Percentiles rank a stretch among this genome's conserved stretches.
phyloP scores from a whole-genome alignment of 2,888 invertebrate genomes.

The Myopa tessellatipennis region DNA sequence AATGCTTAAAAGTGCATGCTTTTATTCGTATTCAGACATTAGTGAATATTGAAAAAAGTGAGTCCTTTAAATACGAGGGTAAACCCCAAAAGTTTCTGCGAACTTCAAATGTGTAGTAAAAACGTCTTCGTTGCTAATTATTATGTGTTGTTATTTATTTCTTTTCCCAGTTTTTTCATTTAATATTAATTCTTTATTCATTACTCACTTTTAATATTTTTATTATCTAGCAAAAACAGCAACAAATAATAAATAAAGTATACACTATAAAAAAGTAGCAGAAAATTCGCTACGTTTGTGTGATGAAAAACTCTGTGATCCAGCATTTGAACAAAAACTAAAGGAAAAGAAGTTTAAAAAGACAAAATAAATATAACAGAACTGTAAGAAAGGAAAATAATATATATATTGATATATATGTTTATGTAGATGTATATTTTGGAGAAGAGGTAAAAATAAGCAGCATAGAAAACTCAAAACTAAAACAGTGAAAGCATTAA shows the following conservation, averaged over 20 bases:
- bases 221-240: background rate
- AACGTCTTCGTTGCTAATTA: too few species aligned
- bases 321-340: constrained; percentile 57
- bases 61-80: too few species aligned
- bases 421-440: background rate
- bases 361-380: constrained; percentile 19
- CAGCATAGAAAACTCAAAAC: background rate
- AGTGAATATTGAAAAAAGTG: too few species aligned
- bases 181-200: constrained; percentile 33
- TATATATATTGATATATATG: too few species aligned
- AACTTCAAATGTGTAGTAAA: too few species aligned
- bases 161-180: constrained; percentile 34
- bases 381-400: constrained; percentile 5
- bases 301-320: constrained; percentile 69
- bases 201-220: constrained; percentile 16
- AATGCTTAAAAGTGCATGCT: too few species aligned
- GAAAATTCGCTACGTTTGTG: constrained; percentile 59
- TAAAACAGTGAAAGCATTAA: constrained; percentile 5
- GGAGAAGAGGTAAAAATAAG: background rate
- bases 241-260: constrained; percentile 32
- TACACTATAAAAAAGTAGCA: constrained; percentile 34
- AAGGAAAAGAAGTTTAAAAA: constrained; percentile 29
- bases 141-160: background rate
- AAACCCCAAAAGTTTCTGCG: too few species aligned
- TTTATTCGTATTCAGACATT: too few species aligned